These are phyloP conservation scores for Masticophis lateralis DNA, from an alignment of 2,797 vertebrate species.

Conservation along the genomic window DNA sequence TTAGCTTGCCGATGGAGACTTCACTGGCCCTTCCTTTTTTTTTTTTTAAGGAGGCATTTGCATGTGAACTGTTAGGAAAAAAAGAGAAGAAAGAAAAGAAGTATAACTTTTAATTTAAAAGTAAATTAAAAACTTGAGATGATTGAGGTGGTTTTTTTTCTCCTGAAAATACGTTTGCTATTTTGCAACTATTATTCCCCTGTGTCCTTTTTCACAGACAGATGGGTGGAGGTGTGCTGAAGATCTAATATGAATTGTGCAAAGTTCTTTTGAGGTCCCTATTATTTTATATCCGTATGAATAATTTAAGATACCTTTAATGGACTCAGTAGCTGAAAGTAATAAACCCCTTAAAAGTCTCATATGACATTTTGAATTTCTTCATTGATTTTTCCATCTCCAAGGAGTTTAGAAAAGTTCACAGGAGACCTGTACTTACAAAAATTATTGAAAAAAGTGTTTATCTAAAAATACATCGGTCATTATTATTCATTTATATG, in stretches of 20 bases:
- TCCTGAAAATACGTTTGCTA: not conserved
- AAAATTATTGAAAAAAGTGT: not conserved
- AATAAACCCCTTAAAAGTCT: not conserved
- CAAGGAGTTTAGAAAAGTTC: not conserved
- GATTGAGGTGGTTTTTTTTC: not conserved
- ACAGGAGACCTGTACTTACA: not conserved
- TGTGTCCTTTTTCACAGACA: not conserved
- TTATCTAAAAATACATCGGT: not conserved
- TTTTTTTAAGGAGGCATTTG: not conserved
- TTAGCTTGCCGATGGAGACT: not conserved
- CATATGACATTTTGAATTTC: not conserved
- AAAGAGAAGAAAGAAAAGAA: not conserved
- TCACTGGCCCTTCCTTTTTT: not conserved
- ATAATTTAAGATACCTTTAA: slow-evolving; percentile 2
- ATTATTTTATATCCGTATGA: not conserved
- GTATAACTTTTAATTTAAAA: not conserved
- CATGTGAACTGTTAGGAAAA: not conserved
- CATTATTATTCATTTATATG: not conserved
- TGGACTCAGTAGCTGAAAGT: not conserved
- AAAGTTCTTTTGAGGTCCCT: not conserved
- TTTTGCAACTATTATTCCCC: not conserved
- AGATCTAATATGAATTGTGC: not conserved
- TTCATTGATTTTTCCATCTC: slow-evolving; percentile 3
- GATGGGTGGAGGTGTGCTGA: not conserved
- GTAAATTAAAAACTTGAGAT: not conserved